Evolutionary conservation across 2,797 vertebrate species (phyloP), one percentile per base, ranked within the genome.

Genomic region (Alfaro cultratus): DNA sequence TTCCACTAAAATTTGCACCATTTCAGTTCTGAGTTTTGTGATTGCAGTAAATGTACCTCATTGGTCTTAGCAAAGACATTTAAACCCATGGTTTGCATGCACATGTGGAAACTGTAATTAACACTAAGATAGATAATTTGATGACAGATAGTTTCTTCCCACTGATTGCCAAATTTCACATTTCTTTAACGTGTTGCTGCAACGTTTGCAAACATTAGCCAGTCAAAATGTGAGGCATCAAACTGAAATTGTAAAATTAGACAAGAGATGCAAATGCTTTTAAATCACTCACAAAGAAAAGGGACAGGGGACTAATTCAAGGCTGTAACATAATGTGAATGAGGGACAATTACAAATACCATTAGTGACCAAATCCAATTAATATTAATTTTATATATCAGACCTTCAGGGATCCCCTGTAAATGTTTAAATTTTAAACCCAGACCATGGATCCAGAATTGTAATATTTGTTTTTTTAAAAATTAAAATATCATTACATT

Each of bases 1-100:
- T 64, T 64, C 43, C 57, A 76, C 57, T 45, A 76, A 76, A 76
- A 34, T 46, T 41, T 60, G 74, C 16, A 21, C n/a, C n/a, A 34
- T 64, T 26, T 36, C 31, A 64, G 5, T 47, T 64, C 29, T 64
- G 43, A 67, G 34, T 46, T 76, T 46, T 64, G 31, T 36, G 29
- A 43, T 46, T 64, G 46, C 6, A 47, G n/a, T 57, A 45, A 26
- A 47, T 34, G 26, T 47, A 21, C 43, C 10, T 9, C 9, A 47
- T 46, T 11, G 12, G 13, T 18, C 29, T 5, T 16, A 46, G 4
- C 41, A 45, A 29, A 62, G 3, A 51, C 36, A 15, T 23, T 34
- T 5, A 36, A 53, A 23, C 4, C 18, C 34, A 26, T 10, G 4
- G 26, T 71, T 71, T 73, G 12, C 29, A 12, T 16, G 3, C 29